Conservation (phyloP, 2,797 vertebrate species). For the Ctenopoma multispine region DNA sequence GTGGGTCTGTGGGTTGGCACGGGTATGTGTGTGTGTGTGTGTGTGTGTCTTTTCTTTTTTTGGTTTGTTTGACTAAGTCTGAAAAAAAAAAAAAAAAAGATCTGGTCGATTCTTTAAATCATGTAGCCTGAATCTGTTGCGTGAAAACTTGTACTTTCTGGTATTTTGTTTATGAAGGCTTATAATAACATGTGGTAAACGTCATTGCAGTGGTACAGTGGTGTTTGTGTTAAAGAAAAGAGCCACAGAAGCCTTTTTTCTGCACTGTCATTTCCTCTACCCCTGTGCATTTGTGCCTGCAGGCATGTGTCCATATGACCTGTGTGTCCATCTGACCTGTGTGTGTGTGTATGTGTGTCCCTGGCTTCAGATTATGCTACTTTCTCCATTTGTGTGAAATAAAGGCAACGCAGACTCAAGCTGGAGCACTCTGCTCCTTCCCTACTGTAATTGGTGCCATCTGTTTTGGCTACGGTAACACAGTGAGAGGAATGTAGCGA, state of each 20-base stretch:
- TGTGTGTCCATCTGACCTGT: slow-evolving; percentile 7
- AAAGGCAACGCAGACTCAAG: slow-evolving; percentile 12
- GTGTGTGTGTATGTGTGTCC: slow-evolving; percentile 20
- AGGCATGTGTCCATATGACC: slow-evolving; percentile 19
- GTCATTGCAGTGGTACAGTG: slow-evolving; percentile 6
- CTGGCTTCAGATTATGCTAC: slow-evolving; percentile 10
- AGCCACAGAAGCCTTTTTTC: slow-evolving; percentile 47
- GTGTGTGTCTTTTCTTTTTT: too few species aligned
- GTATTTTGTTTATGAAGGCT: slow-evolving; percentile 7
- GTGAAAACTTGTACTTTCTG: slow-evolving; percentile 18
- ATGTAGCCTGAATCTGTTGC: neutral
- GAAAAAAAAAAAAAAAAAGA: neutral
- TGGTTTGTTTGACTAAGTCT: neutral
- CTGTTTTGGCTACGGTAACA: slow-evolving; percentile 71
- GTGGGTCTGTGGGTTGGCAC: slow-evolving; percentile 29
- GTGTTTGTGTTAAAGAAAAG: slow-evolving; percentile 47
- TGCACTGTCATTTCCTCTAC: slow-evolving; percentile 66
- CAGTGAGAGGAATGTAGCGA: slow-evolving; percentile 63
- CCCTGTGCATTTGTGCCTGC: slow-evolving; percentile 7
- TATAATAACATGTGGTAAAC: neutral
- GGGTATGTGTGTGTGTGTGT: neutral
- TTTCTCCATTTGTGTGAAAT: slow-evolving; percentile 44
- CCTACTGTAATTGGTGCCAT: slow-evolving; percentile 77
- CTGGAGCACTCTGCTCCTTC: slow-evolving; percentile 44
- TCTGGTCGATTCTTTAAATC: neutral